Base-by-base conservation (phyloP, 2,888 invertebrate genomes). In the Augiades crinisus region DNA sequence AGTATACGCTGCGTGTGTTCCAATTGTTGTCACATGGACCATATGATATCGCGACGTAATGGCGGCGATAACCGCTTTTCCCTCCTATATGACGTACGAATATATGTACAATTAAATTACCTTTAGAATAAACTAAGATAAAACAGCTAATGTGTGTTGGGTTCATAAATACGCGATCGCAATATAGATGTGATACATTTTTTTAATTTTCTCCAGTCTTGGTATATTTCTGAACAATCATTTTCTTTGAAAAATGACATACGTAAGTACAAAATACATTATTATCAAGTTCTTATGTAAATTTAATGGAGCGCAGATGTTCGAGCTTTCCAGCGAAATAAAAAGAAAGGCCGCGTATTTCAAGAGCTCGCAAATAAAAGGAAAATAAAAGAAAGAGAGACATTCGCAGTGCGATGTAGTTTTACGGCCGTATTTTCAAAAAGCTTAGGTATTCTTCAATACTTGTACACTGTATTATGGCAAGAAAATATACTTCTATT, bases 251-350 rank as follows among this genome's bases (percentile, higher is more conserved):
- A n/a, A 24, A 24, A 24, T 2, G n/a, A 6, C 24, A 2, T 10
- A 27, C 10, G n/a, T n/a, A n/a, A n/a, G n/a, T 27, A 27, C 10
- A n/a, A n/a, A n/a, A 27, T n/a, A n/a, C 6, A n/a, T 8, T 27
- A 41, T 27, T 17, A 17, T 27, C 41, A 14, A 27, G 27, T 41
- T 16, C 41, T 41, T 27, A 41, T 30, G 16, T 27, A 27, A 41
- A 41, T 41, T 41, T 16, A 41, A 41, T 12, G 13, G 8, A 40
- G 24, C 40, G 40, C 24, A 22, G 13, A 12, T 38, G 27, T 27
- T 27, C 27, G 27, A 10, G 27, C n/a, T 27, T 27, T 27, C 10
- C 10, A 22, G 5, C 38, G 38, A 21, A 22, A 12, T 38, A 22
- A 22, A 17, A 38, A 38, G 21, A 38, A 40, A 16, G 40, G 14